These are phyloP conservation scores for Umimayanthus kanabou DNA, from an alignment of 92 coral and sea anemone species.

Conservation along the genomic window DNA sequence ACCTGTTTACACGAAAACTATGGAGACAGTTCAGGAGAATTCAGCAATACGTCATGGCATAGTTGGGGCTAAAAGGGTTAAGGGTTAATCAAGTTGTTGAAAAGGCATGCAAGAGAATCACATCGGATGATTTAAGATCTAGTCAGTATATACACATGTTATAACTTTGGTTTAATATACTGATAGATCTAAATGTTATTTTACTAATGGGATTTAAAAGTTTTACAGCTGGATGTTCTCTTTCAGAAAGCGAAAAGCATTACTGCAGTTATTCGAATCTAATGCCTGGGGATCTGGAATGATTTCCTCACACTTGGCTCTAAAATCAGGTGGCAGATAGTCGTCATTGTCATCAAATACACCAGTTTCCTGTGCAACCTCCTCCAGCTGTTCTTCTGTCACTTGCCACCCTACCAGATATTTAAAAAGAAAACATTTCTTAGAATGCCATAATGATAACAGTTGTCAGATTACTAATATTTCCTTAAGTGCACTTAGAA, in stretches of 20 bases:
- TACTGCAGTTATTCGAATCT: neutral
- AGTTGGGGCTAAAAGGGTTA: too few relatives aligned
- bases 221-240: conserved; percentile 21
- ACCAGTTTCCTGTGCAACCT: neutral
- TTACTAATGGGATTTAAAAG: neutral
- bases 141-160: neutral
- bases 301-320: conserved; percentile 22
- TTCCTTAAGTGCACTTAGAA: neutral
- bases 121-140: neutral
- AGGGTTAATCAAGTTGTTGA: neutral
- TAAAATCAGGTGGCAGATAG: conserved; percentile 6
- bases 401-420: conserved; percentile 7
- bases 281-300: neutral
- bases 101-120: neutral
- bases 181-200: neutral
- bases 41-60: too few relatives aligned
- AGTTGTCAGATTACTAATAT: neutral
- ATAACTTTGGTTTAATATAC: neutral
- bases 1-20: too few relatives aligned
- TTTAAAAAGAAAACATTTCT: neutral
- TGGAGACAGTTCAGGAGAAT: too few relatives aligned
- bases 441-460: neutral
- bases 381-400: conserved; percentile 22
- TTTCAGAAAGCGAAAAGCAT: conserved; percentile 19
- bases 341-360: conserved; percentile 9